A percentile compares a stretch with the other conserved stretches of the same genome.
Evolutionary conservation across 2,888 invertebrate species (phyloP).

Genomic region (Timema podura): DNA sequence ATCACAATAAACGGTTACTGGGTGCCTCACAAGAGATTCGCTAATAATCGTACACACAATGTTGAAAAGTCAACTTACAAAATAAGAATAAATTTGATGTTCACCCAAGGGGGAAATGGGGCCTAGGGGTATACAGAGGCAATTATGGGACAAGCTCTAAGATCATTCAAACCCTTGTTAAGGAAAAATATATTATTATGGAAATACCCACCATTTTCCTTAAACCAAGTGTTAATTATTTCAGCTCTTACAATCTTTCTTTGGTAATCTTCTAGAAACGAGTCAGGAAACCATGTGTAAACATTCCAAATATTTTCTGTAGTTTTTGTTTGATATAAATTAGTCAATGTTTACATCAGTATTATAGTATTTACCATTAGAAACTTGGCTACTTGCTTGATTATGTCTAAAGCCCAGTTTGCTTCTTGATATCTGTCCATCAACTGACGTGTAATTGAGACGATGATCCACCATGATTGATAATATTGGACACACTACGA

Average conservation of each 20-base stretch:
- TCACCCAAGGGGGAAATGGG: background rate
- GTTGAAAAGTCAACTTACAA: no score
- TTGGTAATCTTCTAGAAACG: background rate
- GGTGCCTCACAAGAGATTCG: background rate
- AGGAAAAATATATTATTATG: background rate
- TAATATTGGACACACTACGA: no score
- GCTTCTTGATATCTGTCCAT: no score
- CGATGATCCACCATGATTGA: no score
- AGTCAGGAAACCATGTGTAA: background rate
- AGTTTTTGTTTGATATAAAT: no score
- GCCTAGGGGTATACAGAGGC: background rate
- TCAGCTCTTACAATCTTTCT: background rate
- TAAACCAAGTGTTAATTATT: background rate
- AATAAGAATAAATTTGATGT: no score
- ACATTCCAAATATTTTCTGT: background rate
- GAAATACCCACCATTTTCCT: background rate
- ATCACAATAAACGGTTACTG: background rate
- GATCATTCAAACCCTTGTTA: background rate
- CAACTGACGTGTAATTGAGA: no score
- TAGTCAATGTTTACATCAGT: background rate
- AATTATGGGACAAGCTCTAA: background rate
- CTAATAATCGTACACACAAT: background rate
- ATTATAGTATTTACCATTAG: background rate
- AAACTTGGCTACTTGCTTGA: background rate
- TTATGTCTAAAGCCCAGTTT: no score